Evolutionary conservation across 2,797 vertebrate genomes (phyloP), one percentile per base, ranked within the genome.

Genomic region (Huso huso): DNA sequence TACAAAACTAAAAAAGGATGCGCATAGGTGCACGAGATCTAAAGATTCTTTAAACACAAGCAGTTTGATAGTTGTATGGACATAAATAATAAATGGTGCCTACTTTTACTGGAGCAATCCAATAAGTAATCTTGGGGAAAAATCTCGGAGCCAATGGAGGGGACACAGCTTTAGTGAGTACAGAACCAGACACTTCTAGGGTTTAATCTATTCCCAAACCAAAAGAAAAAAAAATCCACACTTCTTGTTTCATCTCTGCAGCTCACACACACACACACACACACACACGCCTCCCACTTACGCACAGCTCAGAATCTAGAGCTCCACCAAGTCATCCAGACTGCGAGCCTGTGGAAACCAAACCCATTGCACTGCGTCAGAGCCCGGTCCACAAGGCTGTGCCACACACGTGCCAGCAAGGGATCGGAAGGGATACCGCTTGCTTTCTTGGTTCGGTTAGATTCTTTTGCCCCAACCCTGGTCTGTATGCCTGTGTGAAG

Each of bases 301-400:
- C 15, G 60, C 66, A 67, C 51, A 49, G 51, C 48, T 37, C 66
- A 61, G 49, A 61, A 18, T 48, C 88, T 77, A 66, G 65, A 69
- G 68, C 48, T 72, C 62, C 69, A 64, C 70, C 72, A 8, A 0
- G 73, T 78, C 72, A 75, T 66, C n/a, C 63, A 61, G 70, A 79
- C 75, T 81, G 59, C 52, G 66, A 59, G 68, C 81, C 83, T 86
- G 84, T 49, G 70, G 85, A 73, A 79, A 37, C 23, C 23, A 37
- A 37, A 37, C 23, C 23, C 23, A 37, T 37, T 37, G 23, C 23
- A 37, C 23, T 37, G 23, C 23, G 23, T 37, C 23, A 37, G 2
- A 37, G 23, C 23, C 23, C 4, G 23, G 23, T 37, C 59, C 74
- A 73, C 73, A 75, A 73, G 70, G 70, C 8, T 75, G 18, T 68